Base-by-base conservation (phyloP, 1,140 invertebrate species). In the Adelges cooleyi region DNA sequence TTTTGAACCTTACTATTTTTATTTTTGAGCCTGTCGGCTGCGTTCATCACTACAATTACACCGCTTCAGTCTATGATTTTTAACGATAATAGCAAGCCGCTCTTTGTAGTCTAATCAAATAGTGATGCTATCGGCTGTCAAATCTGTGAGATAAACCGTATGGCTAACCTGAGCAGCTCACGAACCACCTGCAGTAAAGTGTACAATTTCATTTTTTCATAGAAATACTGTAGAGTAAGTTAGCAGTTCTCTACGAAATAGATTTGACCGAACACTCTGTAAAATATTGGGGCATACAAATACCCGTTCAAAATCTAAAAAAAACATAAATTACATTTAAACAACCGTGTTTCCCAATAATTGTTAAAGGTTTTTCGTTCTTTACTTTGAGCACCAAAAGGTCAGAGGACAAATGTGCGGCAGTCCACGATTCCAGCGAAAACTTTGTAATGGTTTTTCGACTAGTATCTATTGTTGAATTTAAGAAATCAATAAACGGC, bases 1-100 rank as follows among this genome's bases (percentile, higher is more conserved):
- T 9, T 10, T 15, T 23, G 6, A 22, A 18, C 40, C 23, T 44
- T 59, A 44, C 53, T 10, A 44, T 56, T 40, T 11, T 54, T 15
- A n/a, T 42, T 44, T 44, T 10, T 33, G 3, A 25, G 15, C 11
- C 13, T 33, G 33, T 17, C 33, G 20, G 44, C n/a, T 8, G 44
- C 13, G 33, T 62, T 62, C 13, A 17, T 11, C 0, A 48, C 56
- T 1, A 62, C n/a, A 33, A 62, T 62, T 5, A 48, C 25, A 48
- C 46, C 56, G 46, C 56, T 62, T 42, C 42, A 62, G 5, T 62
- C 56, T 20, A 62, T 62, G n/a, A 62, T 25, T 48, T 62, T 62
- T 6, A 62, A 9, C 20, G 56, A 48, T 1, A 20, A 20, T 20
- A 62, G 33, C 22, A 62, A 29, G 1, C 42, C 42, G 8, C 40